Percentiles rank a stretch among this genome's conserved stretches.
These are phyloP conservation scores for Mixornis gularis DNA, from an alignment of 2,113 vertebrate species.

Conservation along the genomic window DNA sequence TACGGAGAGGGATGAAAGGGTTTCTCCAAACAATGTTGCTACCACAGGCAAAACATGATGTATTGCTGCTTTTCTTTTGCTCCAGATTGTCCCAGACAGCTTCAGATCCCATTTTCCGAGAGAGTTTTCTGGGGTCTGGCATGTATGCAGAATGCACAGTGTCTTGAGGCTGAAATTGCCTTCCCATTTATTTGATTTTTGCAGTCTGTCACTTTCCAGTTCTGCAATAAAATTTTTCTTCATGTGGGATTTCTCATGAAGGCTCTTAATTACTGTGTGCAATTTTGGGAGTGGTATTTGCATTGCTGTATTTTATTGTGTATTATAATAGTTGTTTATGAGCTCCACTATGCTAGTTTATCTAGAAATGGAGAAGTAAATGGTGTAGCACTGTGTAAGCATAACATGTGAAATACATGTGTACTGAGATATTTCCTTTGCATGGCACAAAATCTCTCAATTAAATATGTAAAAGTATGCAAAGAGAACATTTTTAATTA, in stretches of 20 bases:
- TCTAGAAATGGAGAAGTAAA: background rate
- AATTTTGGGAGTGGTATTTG: background rate
- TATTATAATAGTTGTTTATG: background rate
- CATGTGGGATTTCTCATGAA: background rate
- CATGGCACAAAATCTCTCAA: background rate
- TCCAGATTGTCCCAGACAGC: background rate
- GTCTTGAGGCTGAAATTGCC: background rate
- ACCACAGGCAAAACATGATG: background rate
- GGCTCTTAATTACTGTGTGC: background rate
- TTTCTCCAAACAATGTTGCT: background rate
- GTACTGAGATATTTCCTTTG: background rate
- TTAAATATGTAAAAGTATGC: background rate
- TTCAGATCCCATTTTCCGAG: background rate
- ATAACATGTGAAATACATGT: background rate
- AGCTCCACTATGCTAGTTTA: background rate
- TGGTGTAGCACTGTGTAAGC: background rate
- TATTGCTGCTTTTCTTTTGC: background rate
- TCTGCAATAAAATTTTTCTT: background rate
- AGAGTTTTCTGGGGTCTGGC: background rate
- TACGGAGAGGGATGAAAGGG: background rate
- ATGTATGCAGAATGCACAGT: accelerated
- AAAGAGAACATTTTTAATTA: background rate
- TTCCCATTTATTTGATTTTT: background rate
- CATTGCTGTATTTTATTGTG: background rate
- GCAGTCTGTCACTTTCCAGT: background rate